phyloP scores from a whole-genome alignment of 1,140 invertebrate species.

The Sarcophaga bullata region DNA sequence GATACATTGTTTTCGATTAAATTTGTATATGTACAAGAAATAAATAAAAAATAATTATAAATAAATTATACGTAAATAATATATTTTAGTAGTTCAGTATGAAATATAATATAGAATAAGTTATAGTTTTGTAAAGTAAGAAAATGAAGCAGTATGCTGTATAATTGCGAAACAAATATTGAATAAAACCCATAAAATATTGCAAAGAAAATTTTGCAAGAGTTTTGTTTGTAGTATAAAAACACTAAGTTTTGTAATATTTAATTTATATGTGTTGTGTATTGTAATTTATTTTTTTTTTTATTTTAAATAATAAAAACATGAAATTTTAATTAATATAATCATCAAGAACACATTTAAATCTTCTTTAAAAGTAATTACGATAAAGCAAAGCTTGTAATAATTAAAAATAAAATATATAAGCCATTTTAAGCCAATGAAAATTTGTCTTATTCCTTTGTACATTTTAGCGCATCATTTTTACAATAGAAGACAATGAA shows the following conservation, averaged over 20 bases:
- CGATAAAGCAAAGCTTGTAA: constrained; percentile 38
- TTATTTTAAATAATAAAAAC: constrained; percentile 19
- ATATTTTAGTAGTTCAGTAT: constrained; percentile 10
- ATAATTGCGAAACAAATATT: constrained; percentile 15
- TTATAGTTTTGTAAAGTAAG: constrained; percentile 17
- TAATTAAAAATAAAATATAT: constrained; percentile 29
- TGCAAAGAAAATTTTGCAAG: background rate
- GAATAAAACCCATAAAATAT: background rate
- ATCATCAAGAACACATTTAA: constrained; percentile 9
- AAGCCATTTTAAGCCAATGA: constrained; percentile 36
- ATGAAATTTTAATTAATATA: background rate
- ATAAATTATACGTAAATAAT: background rate
- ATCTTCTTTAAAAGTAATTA: constrained; percentile 21
- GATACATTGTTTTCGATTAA: constrained; percentile 13
- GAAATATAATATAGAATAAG: background rate
- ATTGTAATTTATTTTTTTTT: constrained; percentile 36
- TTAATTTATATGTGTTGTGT: constrained; percentile 30
- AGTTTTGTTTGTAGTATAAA: constrained; percentile 23
- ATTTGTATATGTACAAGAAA: constrained; percentile 21
- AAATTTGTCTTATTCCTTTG: constrained; percentile 1
- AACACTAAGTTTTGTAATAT: constrained; percentile 22
- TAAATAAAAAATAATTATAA: background rate
- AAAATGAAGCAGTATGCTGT: constrained; percentile 23
- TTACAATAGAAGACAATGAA: no score
- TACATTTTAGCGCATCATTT: no score